Percentiles rank a stretch among this genome's conserved stretches.
phyloP scores from a whole-genome alignment of 2,113 vertebrate genomes.

The Pedionomus torquatus region DNA sequence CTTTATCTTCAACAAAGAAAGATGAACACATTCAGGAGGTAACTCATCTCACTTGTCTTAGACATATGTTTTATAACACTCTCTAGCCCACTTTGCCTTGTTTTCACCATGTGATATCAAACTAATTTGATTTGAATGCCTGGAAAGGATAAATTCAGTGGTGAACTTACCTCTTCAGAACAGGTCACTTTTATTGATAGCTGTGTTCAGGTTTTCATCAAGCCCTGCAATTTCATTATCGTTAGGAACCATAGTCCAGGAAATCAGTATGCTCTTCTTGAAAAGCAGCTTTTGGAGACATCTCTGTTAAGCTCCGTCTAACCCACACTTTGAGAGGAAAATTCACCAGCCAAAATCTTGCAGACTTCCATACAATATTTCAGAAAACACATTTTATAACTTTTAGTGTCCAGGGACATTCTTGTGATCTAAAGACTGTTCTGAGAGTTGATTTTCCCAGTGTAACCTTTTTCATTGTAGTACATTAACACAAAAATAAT shows the following conservation, averaged over 20 bases:
- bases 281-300: neutral
- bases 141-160: neutral
- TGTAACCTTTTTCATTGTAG: neutral
- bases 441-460: neutral
- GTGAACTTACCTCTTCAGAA: neutral
- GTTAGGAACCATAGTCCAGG: neutral
- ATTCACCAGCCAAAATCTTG: neutral
- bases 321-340: neutral
- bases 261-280: neutral
- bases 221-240: neutral
- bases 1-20: neutral
- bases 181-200: neutral
- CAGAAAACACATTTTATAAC: neutral
- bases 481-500: neutral
- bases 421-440: neutral
- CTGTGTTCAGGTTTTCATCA: neutral
- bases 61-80: neutral
- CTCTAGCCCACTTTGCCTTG: neutral
- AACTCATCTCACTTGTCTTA: neutral
- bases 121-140: neutral
- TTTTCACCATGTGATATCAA: neutral
- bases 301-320: neutral
- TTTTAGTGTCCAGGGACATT: neutral
- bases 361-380: neutral
- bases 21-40: neutral